Evolutionary conservation across 23 tunicate species (phyloP), one percentile per base, ranked within the genome.

Genomic region (Oikopleura albicans): DNA sequence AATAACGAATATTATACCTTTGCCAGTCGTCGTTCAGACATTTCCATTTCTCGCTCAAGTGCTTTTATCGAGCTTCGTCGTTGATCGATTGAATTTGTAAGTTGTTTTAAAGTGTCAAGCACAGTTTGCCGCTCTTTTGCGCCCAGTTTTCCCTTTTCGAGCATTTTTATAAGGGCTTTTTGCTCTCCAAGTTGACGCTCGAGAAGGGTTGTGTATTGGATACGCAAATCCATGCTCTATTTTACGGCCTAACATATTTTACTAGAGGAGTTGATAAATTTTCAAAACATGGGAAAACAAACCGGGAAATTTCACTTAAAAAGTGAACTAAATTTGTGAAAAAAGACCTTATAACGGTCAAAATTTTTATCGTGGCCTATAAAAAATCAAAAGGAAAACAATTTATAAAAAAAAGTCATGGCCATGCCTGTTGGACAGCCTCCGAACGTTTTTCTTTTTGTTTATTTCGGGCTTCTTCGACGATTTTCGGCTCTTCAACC

Each of bases 81-180:
- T 41, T 85, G 89, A 84, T 91, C 97, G 0, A 88, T 91, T 39
- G 91, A 86, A 40, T 84, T 84, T 1, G 91, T 91, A 8, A 91
- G 49, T 16, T 87, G 84, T 57, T 89, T 88, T 66, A 91, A 57
- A 0, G 87, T 59, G 56, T 88, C 79, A 36, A 86, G 59, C 0
- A 86, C 79, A 29, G 31, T 37, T 31, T 71, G 79, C 4, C 79
- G 79, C 79, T 71, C 35, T 29, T 71, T 71, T 2, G 79, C 34
- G 34, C 79, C 79, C 31, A 71, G 31, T 16, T 71, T 71, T 34
- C 79, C 79, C 37, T 71, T 71, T 29, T 71, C 79, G 2, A 71
- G 79, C 79, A 71, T 71, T 71, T 71, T 71, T 22, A 71, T 71
- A 16, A 71, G 35, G 4, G 35, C 2, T 71, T 31, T 71, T 29